Conservation (phyloP, 1,140 invertebrate species). For the Condylostylus longicornis region DNA sequence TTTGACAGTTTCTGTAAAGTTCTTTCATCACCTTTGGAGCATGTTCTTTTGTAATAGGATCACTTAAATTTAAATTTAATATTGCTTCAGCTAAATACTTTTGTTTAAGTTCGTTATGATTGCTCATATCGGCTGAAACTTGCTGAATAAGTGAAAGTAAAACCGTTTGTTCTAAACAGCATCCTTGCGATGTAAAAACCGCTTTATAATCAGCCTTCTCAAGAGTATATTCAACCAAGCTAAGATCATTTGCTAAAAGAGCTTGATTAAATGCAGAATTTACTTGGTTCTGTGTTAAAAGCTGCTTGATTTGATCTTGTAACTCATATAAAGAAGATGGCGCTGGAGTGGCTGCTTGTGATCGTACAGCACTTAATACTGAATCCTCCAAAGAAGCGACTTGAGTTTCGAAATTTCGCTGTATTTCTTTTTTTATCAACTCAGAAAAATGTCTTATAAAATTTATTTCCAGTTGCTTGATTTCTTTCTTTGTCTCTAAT, state of each 20-base stretch:
- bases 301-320: slow-evolving; percentile 54
- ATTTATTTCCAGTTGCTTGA: slow-evolving; percentile 26
- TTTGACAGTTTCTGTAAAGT: slow-evolving; percentile 54
- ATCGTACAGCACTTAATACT: slow-evolving; percentile 42
- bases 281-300: slow-evolving; percentile 57
- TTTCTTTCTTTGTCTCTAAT: slow-evolving; percentile 25
- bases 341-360: slow-evolving; percentile 51
- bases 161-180: slow-evolving; percentile 65
- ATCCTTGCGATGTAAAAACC: slow-evolving; percentile 59
- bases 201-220: slow-evolving; percentile 58
- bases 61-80: slow-evolving; percentile 59
- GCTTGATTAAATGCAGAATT: slow-evolving; percentile 83
- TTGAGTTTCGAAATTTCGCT: slow-evolving; percentile 42
- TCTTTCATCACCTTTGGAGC: slow-evolving; percentile 61
- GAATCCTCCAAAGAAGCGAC: slow-evolving; percentile 40
- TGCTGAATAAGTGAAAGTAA: slow-evolving; percentile 85
- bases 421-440: slow-evolving; percentile 31
- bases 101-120: slow-evolving; percentile 75
- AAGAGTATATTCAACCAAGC: slow-evolving; percentile 69
- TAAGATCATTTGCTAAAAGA: slow-evolving; percentile 69
- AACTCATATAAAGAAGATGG: slow-evolving; percentile 42
- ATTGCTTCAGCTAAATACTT: slow-evolving; percentile 83
- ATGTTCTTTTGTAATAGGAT: slow-evolving; percentile 68
- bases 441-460: slow-evolving; percentile 24
- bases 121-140: slow-evolving; percentile 68